Percentiles rank a stretch among this genome's conserved stretches.
These are phyloP conservation scores for Silurus aristotelis DNA, from an alignment of 2,797 vertebrate species.

Conservation along the genomic window DNA sequence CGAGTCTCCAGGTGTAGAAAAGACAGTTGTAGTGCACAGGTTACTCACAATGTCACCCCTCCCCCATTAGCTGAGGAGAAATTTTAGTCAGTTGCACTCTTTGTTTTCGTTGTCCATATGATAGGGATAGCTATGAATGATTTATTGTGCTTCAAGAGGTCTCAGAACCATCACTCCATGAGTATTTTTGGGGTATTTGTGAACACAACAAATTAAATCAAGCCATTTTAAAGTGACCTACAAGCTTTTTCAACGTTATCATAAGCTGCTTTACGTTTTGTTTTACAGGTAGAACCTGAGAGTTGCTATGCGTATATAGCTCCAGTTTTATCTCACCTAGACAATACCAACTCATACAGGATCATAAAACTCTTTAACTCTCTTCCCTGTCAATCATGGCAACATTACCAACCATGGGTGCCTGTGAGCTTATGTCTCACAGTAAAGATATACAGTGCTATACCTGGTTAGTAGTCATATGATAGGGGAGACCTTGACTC, in stretches of 20 bases:
- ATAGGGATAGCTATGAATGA: background rate
- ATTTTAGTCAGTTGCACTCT: background rate
- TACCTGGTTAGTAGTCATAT: background rate
- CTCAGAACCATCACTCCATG: background rate
- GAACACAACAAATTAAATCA: background rate
- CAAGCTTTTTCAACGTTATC: background rate
- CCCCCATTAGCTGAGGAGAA: background rate
- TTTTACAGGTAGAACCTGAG: background rate
- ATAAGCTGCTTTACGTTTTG: background rate
- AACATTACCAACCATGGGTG: background rate
- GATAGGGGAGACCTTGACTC: background rate
- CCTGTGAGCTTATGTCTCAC: background rate
- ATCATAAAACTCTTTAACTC: too few species aligned
- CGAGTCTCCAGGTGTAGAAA: conserved; percentile 11
- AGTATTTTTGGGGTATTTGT: too few species aligned
- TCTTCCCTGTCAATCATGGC: background rate
- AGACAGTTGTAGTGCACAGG: conserved; percentile 27
- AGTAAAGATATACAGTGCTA: too few species aligned
- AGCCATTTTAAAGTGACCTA: too few species aligned
- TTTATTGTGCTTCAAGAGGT: background rate
- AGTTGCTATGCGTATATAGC: background rate
- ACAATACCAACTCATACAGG: too few species aligned
- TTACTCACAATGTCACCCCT: conserved; percentile 8
- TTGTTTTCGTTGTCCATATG: background rate
- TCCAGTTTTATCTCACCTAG: background rate